Evolutionary conservation across 2,797 vertebrate species (phyloP), one percentile per base, ranked within the genome.

Genomic region (Hybognathus amarus): DNA sequence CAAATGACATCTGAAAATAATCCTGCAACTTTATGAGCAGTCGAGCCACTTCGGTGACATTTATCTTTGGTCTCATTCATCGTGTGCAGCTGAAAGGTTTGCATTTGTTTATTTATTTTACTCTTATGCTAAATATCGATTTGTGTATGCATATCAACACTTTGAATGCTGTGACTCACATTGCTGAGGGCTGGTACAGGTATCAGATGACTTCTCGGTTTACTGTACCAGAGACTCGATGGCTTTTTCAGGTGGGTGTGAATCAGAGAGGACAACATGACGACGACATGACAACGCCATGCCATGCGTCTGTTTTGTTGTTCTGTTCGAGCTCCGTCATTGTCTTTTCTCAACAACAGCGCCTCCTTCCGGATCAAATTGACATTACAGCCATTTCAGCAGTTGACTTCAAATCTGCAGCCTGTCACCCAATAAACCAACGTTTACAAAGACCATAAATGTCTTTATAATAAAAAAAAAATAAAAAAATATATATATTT

Each of bases 261-360:
- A 50, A 50, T 30, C 20, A 59, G 45, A 18, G 59, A 52, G 20
- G 15, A 27, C 63, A 5, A 36, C 54, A 22, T 24, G 54, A 36
- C 54, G 64, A 61, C 50, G n/a, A n/a, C n/a, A n/a, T n/a, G n/a
- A n/a, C n/a, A n/a, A n/a, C n/a, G n/a, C n/a, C n/a, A n/a, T n/a
- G 17, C n/a, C 66, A 11, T 3, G 5, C 24, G 18, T 30, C 30
- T 64, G 8, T 47, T 30, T 2, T 30, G 30, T 30, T 30, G 30
- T 30, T 33, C 59, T 64, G 13, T 36, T 74, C 20, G 15, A 40
- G 47, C 45, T 27, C 15, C 17, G 75, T 59, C 10, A 27, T 7
- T 33, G 24, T 33, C 61, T n/a, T 67, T 73, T 33, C 30, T 83
- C 50, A 59, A 33, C 81, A 83, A 77, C 22, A 77, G 73, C 64